A percentile compares a stretch with the other conserved stretches of the same genome.
These are phyloP conservation scores for Meriones psammophilus DNA, from an alignment of 2,797 vertebrate species.

Conservation along the genomic window DNA sequence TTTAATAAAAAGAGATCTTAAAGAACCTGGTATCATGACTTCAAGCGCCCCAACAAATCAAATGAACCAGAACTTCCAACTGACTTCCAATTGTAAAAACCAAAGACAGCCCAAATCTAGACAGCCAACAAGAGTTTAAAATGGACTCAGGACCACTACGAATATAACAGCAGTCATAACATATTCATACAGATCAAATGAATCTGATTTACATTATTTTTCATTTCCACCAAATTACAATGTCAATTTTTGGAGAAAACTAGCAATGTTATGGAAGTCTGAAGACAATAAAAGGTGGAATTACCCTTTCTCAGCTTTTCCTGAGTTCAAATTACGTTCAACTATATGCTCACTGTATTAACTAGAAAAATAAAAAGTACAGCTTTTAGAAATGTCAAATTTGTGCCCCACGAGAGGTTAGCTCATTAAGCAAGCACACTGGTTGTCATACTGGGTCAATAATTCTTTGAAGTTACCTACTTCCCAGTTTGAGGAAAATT, in stretches of 20 bases:
- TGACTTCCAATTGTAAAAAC: background rate
- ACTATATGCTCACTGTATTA: background rate
- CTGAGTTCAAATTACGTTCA: constrained; percentile 26
- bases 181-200: constrained; percentile 27
- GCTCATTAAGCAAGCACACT: constrained; percentile 70
- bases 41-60: background rate
- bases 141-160: background rate
- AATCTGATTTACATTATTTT: background rate
- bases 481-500: constrained; percentile 75
- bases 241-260: background rate
- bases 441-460: constrained; percentile 61
- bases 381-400: constrained; percentile 65
- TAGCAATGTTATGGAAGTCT: constrained; percentile 7
- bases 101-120: background rate
- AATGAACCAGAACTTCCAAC: constrained; percentile 14
- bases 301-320: constrained; percentile 35
- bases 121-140: background rate
- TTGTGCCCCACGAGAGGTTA: constrained; percentile 51
- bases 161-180: background rate
- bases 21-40: constrained; percentile 27
- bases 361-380: background rate
- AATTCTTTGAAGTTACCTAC: constrained; percentile 76
- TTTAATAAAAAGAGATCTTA: background rate
- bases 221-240: constrained; percentile 7
- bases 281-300: background rate